Base-by-base conservation (phyloP, 2,113 vertebrate genomes). In the Labeo catla region DNA sequence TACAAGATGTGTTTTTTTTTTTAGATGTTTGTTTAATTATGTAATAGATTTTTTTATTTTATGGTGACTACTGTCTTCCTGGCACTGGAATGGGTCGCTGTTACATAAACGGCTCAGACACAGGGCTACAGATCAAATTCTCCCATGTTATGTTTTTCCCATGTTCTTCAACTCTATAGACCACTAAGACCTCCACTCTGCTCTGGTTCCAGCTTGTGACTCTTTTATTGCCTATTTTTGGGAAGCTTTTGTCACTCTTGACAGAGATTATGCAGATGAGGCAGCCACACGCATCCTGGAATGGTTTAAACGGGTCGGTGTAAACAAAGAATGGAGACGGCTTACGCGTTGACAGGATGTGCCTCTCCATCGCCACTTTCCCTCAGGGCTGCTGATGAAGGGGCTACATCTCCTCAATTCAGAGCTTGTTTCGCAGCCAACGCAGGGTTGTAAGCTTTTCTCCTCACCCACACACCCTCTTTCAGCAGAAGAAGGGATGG, bases 251-350 rank as follows among this genome's bases (percentile, higher is more conserved):
- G 81, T 81, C 59, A 36, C 59, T 63, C 47, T 81, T 63, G 63
- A 81, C 49, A 59, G 76, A 84, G 87, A 81, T 89, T 86, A 84
- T 89, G 87, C 76, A 89, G 43, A 89, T 81, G 57, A 81, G 81
- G 57, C 83, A 74, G 65, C 68, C 49, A 70, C 47, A 50, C 49
- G 10, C 47, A 61, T 81, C 57, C 84, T 82, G 80, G 81, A 84
- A 86, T 47, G 72, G 50, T 88, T 43, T 45, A 72, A 59, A 54
- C 10, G 54, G 57, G 74, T 78, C 52, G 85, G 36, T 73, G 86
- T 84, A 81, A 87, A 87, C 86, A 87, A 52, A 66, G 81, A 45
- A 63, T 39, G 72, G 50, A 74, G 74, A 49, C 28, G 63, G 81
- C 81, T 87, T 85, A 84, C 28, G 49, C 21, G 45, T 57, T 81